Evolutionary conservation across 2,888 invertebrate genomes (phyloP).

Genomic region (Ceriagrion tenellum): DNA sequence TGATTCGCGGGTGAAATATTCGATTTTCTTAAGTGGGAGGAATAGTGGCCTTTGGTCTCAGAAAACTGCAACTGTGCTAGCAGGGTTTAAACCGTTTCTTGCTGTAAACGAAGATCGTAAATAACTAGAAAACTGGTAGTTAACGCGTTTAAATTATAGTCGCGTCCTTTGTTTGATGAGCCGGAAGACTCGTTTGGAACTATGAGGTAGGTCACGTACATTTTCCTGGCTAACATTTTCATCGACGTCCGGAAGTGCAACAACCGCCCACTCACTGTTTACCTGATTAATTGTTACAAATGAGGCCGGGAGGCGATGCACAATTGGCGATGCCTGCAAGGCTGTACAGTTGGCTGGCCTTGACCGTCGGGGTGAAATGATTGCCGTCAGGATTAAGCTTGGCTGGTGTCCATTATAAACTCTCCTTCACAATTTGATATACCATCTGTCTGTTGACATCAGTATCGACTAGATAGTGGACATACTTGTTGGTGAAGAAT

Average conservation of each 20-base stretch:
- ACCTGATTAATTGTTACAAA: neutral
- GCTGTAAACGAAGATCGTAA: neutral
- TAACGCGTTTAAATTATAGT: neutral
- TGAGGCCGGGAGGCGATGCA: neutral
- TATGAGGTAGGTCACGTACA: conserved; percentile 5
- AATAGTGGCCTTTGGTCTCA: too few species aligned
- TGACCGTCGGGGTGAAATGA: conserved; percentile 42
- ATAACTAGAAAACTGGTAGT: neutral
- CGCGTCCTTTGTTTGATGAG: neutral
- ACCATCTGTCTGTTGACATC: neutral
- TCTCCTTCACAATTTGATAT: neutral
- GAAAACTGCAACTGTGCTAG: neutral
- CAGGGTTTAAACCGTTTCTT: neutral
- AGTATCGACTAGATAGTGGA: neutral
- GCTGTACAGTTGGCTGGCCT: conserved; percentile 33
- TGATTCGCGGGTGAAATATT: too few species aligned
- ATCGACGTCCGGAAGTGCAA: neutral
- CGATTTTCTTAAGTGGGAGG: too few species aligned
- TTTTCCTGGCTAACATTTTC: neutral
- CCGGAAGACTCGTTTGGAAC: neutral
- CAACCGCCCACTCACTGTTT: neutral
- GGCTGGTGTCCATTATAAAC: neutral
- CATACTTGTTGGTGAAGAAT: too few species aligned
- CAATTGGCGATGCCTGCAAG: neutral
- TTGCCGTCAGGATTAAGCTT: neutral